Evolutionary conservation across 2,888 invertebrate genomes (phyloP).

Genomic region (Sinhomidia bicolor): DNA sequence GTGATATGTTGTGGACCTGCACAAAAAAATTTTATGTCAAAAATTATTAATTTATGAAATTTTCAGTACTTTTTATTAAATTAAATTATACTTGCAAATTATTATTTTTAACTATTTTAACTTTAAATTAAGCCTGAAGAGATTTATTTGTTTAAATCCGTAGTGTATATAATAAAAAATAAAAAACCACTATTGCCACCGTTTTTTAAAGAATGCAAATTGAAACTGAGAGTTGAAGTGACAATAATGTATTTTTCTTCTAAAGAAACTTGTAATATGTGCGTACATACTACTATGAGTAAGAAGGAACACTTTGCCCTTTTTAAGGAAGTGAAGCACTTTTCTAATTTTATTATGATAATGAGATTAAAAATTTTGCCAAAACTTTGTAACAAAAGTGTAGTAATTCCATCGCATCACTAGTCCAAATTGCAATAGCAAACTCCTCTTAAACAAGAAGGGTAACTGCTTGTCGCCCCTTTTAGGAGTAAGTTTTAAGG

Average conservation of each 20-base stretch:
- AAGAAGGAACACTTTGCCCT: too few relatives aligned
- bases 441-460: not conserved
- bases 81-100: too few relatives aligned
- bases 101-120: too few relatives aligned
- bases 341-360: not conserved
- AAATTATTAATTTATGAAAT: not conserved
- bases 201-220: too few relatives aligned
- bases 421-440: not conserved
- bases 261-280: too few relatives aligned
- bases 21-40: not conserved
- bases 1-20: constrained; percentile 72
- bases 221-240: not conserved
- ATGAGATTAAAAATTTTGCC: not conserved
- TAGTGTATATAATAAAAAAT: too few relatives aligned
- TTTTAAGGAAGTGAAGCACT: not conserved
- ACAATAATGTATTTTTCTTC: too few relatives aligned
- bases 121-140: too few relatives aligned
- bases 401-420: not conserved
- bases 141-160: not conserved
- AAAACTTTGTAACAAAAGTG: not conserved
- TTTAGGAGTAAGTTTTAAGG: not conserved
- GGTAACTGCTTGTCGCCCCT: not conserved
- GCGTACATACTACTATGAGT: not conserved
- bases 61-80: too few relatives aligned
- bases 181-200: too few relatives aligned